Percentiles rank a stretch among this genome's conserved stretches.
Conservation (phyloP, 2,797 vertebrate species). For the Gymnothorax javanicus region DNA sequence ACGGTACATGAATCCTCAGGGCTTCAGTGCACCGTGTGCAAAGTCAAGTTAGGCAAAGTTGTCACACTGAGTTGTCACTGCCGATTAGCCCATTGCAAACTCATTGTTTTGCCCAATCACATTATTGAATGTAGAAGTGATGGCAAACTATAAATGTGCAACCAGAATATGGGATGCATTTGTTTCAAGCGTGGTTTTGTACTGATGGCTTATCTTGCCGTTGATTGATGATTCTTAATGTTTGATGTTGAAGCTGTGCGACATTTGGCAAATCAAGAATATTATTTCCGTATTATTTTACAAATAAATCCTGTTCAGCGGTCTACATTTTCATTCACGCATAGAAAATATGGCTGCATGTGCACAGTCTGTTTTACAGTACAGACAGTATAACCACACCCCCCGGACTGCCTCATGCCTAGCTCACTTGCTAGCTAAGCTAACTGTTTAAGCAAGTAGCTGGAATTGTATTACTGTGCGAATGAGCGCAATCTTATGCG, state of each 20-base stretch:
- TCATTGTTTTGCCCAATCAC: not conserved
- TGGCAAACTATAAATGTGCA: not conserved
- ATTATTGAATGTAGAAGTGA: not conserved
- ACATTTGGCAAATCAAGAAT: not conserved
- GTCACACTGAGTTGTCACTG: constrained; percentile 17
- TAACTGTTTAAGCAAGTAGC: constrained; percentile 63
- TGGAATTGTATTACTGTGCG: constrained; percentile 28
- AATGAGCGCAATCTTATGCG: not conserved
- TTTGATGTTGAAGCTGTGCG: not conserved
- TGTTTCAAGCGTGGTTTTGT: not conserved
- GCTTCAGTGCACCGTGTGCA: not conserved
- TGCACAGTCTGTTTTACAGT: constrained; percentile 71
- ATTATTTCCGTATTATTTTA: not conserved
- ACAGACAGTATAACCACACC: constrained; percentile 67
- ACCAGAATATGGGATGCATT: constrained; percentile 1
- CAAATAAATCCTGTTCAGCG: not conserved
- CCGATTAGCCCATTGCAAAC: not conserved
- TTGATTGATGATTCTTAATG: not conserved
- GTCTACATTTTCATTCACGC: constrained; percentile 25
- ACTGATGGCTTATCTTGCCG: not conserved
- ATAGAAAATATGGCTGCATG: constrained; percentile 72
- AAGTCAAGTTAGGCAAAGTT: constrained; percentile 20
- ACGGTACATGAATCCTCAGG: not conserved
- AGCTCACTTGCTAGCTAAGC: constrained; percentile 12
- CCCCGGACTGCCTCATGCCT: constrained; percentile 64